phyloP scores from a whole-genome alignment of 2,113 vertebrate genomes.

The Mobula hypostoma region DNA sequence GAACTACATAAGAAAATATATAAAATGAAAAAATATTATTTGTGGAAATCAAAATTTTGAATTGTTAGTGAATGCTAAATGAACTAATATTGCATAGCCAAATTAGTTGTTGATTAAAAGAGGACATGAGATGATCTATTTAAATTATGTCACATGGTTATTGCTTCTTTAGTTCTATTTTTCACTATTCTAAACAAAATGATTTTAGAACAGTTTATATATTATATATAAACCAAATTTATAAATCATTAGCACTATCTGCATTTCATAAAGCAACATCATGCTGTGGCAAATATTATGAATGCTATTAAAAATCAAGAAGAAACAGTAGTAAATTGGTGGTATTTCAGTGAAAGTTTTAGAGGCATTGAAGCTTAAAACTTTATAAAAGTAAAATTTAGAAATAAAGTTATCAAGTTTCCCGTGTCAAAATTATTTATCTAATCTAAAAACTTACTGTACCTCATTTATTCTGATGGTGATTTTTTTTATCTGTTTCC shows the following conservation, averaged over 20 bases:
- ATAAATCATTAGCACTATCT: neutral
- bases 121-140: neutral
- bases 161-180: neutral
- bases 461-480: neutral
- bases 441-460: neutral
- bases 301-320: neutral
- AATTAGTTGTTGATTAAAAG: neutral
- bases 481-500: neutral
- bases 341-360: neutral
- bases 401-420: neutral
- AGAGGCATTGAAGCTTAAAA: neutral
- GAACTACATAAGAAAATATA: neutral
- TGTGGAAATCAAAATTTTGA: neutral
- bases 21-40: neutral
- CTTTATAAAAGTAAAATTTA: neutral
- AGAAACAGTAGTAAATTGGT: neutral
- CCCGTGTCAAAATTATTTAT: neutral
- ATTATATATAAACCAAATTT: neutral
- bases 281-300: neutral
- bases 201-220: neutral
- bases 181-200: constrained; percentile 1
- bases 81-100: neutral
- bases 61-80: neutral
- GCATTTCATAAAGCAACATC: neutral
- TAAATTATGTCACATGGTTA: neutral